Evolutionary conservation across 2,797 vertebrate species (phyloP).

Genomic region (Geotrypetes seraphini): DNA sequence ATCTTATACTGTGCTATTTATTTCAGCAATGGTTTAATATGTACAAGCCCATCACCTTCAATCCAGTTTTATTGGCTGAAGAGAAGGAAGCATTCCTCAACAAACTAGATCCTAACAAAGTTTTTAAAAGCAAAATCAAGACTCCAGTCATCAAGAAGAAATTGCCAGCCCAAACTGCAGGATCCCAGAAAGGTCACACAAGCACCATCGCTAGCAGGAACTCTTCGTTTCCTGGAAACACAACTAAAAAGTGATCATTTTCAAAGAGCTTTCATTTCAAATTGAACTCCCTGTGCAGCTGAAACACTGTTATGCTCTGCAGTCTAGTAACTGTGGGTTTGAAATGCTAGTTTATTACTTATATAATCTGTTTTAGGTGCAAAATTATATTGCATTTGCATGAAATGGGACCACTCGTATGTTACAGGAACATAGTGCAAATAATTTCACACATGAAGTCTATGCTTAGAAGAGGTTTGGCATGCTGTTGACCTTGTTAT

Average conservation of each 20-base stretch:
- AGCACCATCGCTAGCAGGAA: constrained; percentile 33
- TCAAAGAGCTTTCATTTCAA: too few relatives aligned
- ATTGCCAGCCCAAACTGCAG: constrained; percentile 39
- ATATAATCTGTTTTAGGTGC: too few relatives aligned
- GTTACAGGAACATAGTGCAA: too few relatives aligned
- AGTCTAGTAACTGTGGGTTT: too few relatives aligned
- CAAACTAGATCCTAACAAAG: constrained; percentile 81
- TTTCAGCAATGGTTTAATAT: constrained; percentile 91
- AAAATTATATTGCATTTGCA: too few relatives aligned
- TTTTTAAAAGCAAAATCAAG: constrained; percentile 82
- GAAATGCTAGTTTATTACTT: too few relatives aligned
- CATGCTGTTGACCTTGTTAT: too few relatives aligned
- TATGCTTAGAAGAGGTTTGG: too few relatives aligned
- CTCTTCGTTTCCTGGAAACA: constrained; percentile 19
- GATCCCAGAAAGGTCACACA: constrained; percentile 43
- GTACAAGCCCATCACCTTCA: constrained; percentile 82
- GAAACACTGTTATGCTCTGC: too few relatives aligned
- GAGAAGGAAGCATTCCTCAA: constrained; percentile 66
- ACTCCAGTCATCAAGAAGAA: constrained; percentile 75
- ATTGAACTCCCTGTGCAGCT: too few relatives aligned
- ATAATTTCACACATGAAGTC: too few relatives aligned
- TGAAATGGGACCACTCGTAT: too few relatives aligned
- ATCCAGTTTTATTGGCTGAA: constrained; percentile 52
- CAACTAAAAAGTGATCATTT: constrained; percentile 32
- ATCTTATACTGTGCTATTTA: neutral